phyloP scores from a whole-genome alignment of 2,888 invertebrate species.

The Spodoptera picta region DNA sequence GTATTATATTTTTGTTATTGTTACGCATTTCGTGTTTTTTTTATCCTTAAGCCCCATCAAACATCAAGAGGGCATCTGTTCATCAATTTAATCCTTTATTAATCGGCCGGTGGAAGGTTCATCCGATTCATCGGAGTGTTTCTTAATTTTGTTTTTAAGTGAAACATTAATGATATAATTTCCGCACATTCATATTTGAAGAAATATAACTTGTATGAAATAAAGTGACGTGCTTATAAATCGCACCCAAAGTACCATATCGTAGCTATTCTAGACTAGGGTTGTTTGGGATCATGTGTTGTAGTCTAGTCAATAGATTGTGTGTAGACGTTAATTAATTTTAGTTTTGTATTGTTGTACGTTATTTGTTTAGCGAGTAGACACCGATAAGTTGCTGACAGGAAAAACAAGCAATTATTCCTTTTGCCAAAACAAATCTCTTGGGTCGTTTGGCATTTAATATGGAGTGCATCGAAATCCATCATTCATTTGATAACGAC shows the following conservation, averaged over 20 bases:
- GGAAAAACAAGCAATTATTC: not conserved
- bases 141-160: not conserved
- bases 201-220: not conserved
- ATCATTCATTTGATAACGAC: conserved; percentile 39
- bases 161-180: not conserved
- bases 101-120: too few species aligned
- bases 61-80: conserved; percentile 23
- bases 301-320: conserved; percentile 34
- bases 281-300: conserved; percentile 41
- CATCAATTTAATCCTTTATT: conserved; percentile 7
- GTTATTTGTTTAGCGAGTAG: conserved; percentile 1
- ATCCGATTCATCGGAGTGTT: too few species aligned
- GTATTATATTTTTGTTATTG: conserved; percentile 3
- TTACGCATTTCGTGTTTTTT: too few species aligned
- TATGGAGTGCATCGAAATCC: not conserved
- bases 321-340: conserved; percentile 13
- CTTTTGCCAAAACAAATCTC: too few species aligned
- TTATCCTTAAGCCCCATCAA: conserved; percentile 8
- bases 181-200: not conserved
- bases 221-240: conserved; percentile 73
- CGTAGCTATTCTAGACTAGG: conserved; percentile 73
- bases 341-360: conserved; percentile 2
- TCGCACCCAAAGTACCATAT: conserved; percentile 73
- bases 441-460: too few species aligned
- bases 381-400: conserved; percentile 41